A percentile compares a stretch with the other conserved stretches of the same genome.
These are phyloP conservation scores for Ormia ochracea DNA, from an alignment of 2,888 invertebrate species.

Conservation along the genomic window DNA sequence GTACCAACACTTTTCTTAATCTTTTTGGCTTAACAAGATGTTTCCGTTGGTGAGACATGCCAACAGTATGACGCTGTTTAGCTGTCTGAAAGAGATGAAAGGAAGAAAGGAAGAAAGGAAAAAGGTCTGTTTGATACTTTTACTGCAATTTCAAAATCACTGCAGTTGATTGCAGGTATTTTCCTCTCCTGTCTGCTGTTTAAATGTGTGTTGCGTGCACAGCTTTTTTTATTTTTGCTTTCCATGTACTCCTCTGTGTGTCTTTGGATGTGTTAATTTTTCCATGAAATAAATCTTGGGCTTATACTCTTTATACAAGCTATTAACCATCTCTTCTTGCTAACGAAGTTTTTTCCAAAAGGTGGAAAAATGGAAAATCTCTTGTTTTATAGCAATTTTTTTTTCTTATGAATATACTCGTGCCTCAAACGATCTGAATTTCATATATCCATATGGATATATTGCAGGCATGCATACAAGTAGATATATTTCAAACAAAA, in stretches of 20 bases:
- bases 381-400: constrained; percentile 17
- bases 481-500: background rate
- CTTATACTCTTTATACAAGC: constrained; percentile 39
- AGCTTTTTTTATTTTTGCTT: background rate
- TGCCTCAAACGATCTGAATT: background rate
- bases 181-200: constrained; percentile 34
- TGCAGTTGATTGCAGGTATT: constrained; percentile 61
- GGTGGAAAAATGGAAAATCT: background rate
- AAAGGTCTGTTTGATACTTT: constrained; percentile 35
- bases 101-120: background rate
- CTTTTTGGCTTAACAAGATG: constrained; percentile 48
- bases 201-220: constrained; percentile 37
- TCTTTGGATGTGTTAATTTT: background rate
- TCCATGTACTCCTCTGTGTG: background rate
- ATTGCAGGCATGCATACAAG: constrained; percentile 1
- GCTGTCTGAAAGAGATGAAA: constrained; percentile 17
- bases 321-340: constrained; percentile 57
- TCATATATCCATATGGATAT: background rate
- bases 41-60: constrained; percentile 37
- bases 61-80: constrained; percentile 7
- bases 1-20: constrained; percentile 40
- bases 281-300: constrained; percentile 55
- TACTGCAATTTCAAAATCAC: constrained; percentile 57
- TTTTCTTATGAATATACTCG: background rate
- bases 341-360: background rate